Evolutionary conservation across 2,113 vertebrate species (phyloP), one percentile per base, ranked within the genome.

Genomic region (Albula goreensis): DNA sequence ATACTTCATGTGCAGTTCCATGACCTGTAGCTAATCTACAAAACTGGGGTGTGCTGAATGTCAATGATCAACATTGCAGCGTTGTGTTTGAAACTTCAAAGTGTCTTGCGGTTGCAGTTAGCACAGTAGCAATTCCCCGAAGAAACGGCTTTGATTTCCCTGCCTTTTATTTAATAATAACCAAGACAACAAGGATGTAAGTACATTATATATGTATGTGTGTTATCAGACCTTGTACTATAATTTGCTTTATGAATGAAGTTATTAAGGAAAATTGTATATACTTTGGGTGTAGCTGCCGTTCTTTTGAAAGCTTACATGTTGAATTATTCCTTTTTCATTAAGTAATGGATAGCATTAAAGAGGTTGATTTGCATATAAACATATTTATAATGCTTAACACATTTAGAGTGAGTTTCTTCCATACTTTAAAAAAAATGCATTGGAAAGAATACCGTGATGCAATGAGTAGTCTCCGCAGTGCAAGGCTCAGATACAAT

Each of bases 1-100:
- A 94, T 88, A 89, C 92, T 94, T 89, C 89, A 87, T 91, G 91
- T 94, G 94, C 91, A 90, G 91, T 91, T 93, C 93, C 92, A 90
- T 93, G 95, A 94, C 94, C 90, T 85, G 89, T 93, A 94, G 94
- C 94, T 96, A 95, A 95, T 92, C 90, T 89, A 91, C 89, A 91
- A 91, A 92, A 91, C 92, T 90, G 91, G 90, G 89, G 90, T 91
- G 91, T 92, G 89, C 89, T 88, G 93, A 94, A 89, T 93, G 93
- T 93, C 93, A 92, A 93, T 94, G 91, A 91, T 89, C 91, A 94
- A 93, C 91, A 92, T 85, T 88, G 90, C 57, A 92, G 90, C 81
- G 86, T 87, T 81, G 83, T 87, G 91, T 93, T 92, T 91, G 89
- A 93, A 92, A 92, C 57, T 90, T 10, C 66, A 93, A 89, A 87